These are phyloP conservation scores for Ctenicera cuprea DNA, from an alignment of 2,888 invertebrate species.

Conservation along the genomic window DNA sequence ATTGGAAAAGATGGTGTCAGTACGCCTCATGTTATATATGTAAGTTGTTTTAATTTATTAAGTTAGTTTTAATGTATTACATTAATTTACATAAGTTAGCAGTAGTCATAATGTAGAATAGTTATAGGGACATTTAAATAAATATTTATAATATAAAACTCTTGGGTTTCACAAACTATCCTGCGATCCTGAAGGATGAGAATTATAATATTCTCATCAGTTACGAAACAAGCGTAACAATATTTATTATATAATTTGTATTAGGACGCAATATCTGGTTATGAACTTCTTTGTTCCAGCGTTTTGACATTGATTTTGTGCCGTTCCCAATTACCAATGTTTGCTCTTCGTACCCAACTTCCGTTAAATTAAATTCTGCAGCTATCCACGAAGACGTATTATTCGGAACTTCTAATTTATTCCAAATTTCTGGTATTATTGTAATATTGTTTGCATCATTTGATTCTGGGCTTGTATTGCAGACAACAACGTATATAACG, in stretches of 20 bases:
- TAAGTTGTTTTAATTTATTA: no score
- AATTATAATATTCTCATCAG: no score
- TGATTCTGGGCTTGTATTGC: neutral
- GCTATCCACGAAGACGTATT: conserved; percentile 34
- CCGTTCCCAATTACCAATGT: conserved; percentile 37
- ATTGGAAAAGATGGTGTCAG: no score
- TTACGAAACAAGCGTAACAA: no score
- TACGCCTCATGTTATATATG: no score
- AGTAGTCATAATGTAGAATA: no score
- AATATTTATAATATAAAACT: no score
- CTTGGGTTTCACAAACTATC: no score
- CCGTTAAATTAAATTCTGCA: conserved; percentile 18
- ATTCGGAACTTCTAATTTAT: conserved; percentile 4
- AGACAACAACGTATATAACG: conserved; percentile 32
- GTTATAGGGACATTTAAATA: no score
- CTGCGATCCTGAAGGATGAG: no score
- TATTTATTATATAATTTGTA: conserved; percentile 41
- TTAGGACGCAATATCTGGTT: conserved; percentile 52
- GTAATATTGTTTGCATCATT: neutral
- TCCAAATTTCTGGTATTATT: conserved; percentile 12
- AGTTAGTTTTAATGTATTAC: no score
- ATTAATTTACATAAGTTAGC: no score
- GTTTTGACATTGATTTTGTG: conserved; percentile 3
- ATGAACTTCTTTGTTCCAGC: conserved; percentile 10
- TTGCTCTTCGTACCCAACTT: neutral